Evolutionary conservation across 2,888 invertebrate species (phyloP).

Genomic region (Drosophila mercatorum): DNA sequence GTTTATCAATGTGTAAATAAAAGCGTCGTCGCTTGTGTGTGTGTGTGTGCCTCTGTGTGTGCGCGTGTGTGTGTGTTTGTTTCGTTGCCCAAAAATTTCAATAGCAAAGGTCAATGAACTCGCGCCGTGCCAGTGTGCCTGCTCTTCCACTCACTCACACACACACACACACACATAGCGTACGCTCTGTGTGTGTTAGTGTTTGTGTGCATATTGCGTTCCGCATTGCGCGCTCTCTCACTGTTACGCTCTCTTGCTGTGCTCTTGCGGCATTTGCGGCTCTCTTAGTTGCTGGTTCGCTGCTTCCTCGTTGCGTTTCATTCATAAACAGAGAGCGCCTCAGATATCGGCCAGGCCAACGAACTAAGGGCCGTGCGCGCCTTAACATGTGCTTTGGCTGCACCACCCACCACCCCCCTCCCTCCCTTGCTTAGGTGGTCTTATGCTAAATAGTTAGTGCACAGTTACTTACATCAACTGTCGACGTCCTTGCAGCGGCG

Average conservation of each 20-base stretch:
- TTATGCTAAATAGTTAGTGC: constrained; percentile 9
- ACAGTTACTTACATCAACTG: constrained; percentile 64
- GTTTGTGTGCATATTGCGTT: constrained; percentile 10
- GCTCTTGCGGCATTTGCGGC: constrained; percentile 15
- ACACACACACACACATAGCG: no score
- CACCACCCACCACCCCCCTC: neutral
- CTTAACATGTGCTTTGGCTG: constrained; percentile 64
- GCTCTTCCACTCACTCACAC: constrained; percentile 30
- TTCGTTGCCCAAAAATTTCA: constrained; percentile 76
- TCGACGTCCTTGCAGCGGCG: constrained; percentile 73
- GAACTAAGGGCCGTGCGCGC: constrained; percentile 62
- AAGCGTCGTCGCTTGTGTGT: constrained; percentile 27
- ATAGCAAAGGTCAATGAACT: constrained; percentile 84
- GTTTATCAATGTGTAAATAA: constrained; percentile 78
- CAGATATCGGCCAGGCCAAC: constrained; percentile 77
- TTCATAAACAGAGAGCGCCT: constrained; percentile 78
- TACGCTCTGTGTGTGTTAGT: neutral
- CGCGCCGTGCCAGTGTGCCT: constrained; percentile 48
- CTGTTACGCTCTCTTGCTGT: constrained; percentile 26
- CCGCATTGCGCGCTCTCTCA: constrained; percentile 40
- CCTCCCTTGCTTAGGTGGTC: neutral
- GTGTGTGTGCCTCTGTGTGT: constrained; percentile 19
- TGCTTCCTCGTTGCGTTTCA: constrained; percentile 77
- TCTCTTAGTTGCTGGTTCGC: constrained; percentile 33
- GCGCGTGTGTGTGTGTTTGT: constrained; percentile 39